Percentiles rank a stretch among this genome's conserved stretches.
phyloP scores from a whole-genome alignment of 2,797 vertebrate genomes.

The Poeciliopsis infans region DNA sequence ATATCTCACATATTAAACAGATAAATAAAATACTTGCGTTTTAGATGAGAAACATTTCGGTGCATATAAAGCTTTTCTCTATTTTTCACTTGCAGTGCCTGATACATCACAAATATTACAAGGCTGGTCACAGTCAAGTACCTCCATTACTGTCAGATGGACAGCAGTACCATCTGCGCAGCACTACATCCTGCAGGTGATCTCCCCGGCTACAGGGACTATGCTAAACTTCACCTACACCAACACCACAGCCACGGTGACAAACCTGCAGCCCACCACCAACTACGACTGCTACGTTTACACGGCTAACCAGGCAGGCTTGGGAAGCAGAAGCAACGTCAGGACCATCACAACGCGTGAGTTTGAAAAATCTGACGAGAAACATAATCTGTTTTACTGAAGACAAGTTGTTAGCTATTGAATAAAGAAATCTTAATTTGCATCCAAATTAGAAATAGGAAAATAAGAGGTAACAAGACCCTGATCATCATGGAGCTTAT shows the following conservation, averaged over 20 bases:
- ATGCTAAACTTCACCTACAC: constrained; percentile 53
- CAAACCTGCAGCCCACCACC: constrained; percentile 62
- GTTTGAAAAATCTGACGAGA: constrained; percentile 39
- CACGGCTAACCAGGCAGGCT: constrained; percentile 74
- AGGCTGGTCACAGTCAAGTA: constrained; percentile 66
- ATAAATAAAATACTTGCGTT: not conserved
- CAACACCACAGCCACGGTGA: constrained; percentile 41
- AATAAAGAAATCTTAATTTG: not conserved
- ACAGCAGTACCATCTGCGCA: constrained; percentile 54
- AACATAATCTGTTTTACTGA: not conserved
- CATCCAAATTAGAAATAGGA: not conserved
- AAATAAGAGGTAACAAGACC: not conserved
- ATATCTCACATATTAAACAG: not conserved
- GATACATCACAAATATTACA: constrained; percentile 70
- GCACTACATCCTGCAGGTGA: constrained; percentile 66
- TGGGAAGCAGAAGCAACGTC: constrained; percentile 71
- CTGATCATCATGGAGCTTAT: not conserved
- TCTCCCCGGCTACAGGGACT: constrained; percentile 14
- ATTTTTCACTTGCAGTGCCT: constrained; percentile 66
- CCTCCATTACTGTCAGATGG: constrained; percentile 73
- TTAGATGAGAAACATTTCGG: not conserved
- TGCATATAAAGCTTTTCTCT: not conserved
- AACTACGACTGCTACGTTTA: constrained; percentile 72
- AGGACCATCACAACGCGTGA: constrained; percentile 78
- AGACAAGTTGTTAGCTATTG: not conserved